Base-by-base conservation (phyloP, 2,888 invertebrate species). In the Allacma fusca region DNA sequence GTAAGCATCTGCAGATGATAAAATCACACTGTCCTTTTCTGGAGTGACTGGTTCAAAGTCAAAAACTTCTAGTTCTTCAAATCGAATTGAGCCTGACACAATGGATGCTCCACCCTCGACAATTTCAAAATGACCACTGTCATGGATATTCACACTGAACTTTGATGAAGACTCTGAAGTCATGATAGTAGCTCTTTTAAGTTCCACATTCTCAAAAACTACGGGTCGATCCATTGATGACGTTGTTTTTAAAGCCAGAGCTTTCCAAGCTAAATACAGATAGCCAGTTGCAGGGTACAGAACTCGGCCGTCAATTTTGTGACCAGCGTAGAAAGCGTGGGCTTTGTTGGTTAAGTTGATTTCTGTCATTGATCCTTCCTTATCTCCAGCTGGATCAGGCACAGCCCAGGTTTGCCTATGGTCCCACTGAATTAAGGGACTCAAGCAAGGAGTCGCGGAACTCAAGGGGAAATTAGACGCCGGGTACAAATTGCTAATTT, bases 381-480 rank as follows among this genome's bases (percentile, higher is more conserved):
- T 94, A 69, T 92, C 90, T 80, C 91, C 62, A 4, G 1, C 13
- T 23, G 50, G 67, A 9, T n/a, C 19, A 5, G 80, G 26, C 7
- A 80, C 78, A 9, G 1, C 9, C 65, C 72, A 78, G n/a, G 43
- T 24, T 12, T n/a, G 81, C 81, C 5, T 84, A 85, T 97, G 96
- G 83, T 97, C 94, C 96, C 97, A 97, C 81, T 91, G 91, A n/a
- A 97, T 90, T 1, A 93, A 88, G 2, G 94, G 92, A 0, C 94
- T 90, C 65, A 97, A 89, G 91, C 93, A 93, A 0, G 94, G 92
- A 0, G 97, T 97, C 0, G 93, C 92, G 43, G 92, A 90, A 0
- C 95, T 92, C 0, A 97, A 97, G 0, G 97, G 97, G 86, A 91
- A 95, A 62, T 90, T 85, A 0, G 95, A 88, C 29, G 89, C 86